A percentile compares a stretch with the other conserved stretches of the same genome.
These are phyloP conservation scores for Drosophila pectinifera DNA, from an alignment of 1,140 invertebrate genomes.

Conservation along the genomic window DNA sequence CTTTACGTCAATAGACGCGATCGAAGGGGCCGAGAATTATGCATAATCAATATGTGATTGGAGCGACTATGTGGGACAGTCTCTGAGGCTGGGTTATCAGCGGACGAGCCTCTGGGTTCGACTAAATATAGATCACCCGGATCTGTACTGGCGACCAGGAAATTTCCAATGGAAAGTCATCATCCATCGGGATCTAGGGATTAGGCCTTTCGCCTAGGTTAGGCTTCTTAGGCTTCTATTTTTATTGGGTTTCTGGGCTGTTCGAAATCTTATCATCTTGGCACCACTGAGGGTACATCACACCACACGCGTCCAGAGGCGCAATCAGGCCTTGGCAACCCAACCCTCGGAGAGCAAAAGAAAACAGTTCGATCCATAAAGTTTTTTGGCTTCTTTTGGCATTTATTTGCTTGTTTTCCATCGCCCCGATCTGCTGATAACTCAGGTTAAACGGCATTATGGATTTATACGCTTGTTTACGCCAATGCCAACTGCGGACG, in stretches of 20 bases:
- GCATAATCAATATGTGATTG: conserved; percentile 36
- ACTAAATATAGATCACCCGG: conserved; percentile 50
- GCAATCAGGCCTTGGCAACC: conserved; percentile 75
- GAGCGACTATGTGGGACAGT: conserved; percentile 8
- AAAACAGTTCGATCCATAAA: conserved; percentile 22
- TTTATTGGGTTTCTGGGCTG: too few species aligned
- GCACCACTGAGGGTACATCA: conserved; percentile 20
- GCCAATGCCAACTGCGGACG: conserved; percentile 65
- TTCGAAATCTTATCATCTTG: conserved; percentile 27
- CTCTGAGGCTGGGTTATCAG: conserved; percentile 38
- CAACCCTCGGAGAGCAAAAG: conserved; percentile 26
- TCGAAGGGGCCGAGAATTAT: conserved; percentile 9
- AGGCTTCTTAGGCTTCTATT: too few species aligned
- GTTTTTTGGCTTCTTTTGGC: conserved; percentile 34
- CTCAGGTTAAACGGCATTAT: conserved; percentile 67
- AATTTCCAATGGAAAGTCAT: conserved; percentile 24
- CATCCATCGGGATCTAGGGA: neutral
- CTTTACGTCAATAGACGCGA: conserved; percentile 45
- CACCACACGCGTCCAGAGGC: conserved; percentile 28
- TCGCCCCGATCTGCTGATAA: conserved; percentile 62
- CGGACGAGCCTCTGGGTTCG: conserved; percentile 47
- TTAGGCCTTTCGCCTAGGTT: too few species aligned
- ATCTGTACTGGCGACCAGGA: conserved; percentile 29
- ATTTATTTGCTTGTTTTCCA: conserved; percentile 75
- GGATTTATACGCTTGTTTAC: conserved; percentile 80